Percentiles rank a stretch among this genome's conserved stretches.
Conservation (phyloP, 2,888 invertebrate genomes). For the Temnothorax ravouxi region DNA sequence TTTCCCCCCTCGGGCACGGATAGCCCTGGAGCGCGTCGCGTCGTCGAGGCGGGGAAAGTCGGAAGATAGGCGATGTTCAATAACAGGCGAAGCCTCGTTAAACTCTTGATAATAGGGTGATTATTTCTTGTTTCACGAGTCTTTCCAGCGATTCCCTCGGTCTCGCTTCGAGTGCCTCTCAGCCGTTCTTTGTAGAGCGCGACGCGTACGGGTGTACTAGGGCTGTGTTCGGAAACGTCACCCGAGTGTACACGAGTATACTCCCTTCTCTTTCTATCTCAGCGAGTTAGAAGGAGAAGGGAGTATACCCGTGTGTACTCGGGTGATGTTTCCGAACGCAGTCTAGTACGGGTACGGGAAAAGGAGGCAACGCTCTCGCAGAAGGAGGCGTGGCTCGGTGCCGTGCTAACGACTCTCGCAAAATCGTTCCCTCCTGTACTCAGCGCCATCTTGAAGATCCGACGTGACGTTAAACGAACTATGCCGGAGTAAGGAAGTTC, state of each 20-base stretch:
- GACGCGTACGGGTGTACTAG: slow-evolving; percentile 64
- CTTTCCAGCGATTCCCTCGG: slow-evolving; percentile 68
- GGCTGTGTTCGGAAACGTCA: no score
- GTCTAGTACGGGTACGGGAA: slow-evolving; percentile 54
- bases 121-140: slow-evolving; percentile 75
- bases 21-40: neutral
- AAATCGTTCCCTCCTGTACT: slow-evolving; percentile 68
- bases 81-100: slow-evolving; percentile 80
- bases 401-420: slow-evolving; percentile 81
- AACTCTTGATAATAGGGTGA: slow-evolving; percentile 78
- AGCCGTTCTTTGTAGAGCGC: slow-evolving; percentile 64
- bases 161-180: slow-evolving; percentile 74
- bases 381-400: slow-evolving; percentile 80
- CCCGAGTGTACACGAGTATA: no score
- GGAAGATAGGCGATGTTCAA: slow-evolving; percentile 75
- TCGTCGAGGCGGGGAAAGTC: neutral
- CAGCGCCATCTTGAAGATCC: slow-evolving; percentile 75
- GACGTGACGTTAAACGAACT: slow-evolving; percentile 76
- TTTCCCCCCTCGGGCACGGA: slow-evolving; percentile 21
- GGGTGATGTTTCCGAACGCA: no score
- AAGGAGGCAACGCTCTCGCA: slow-evolving; percentile 69
- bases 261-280: no score
- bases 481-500: slow-evolving; percentile 63
- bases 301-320: no score
- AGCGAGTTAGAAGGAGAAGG: no score